Conservation (phyloP, 1,140 invertebrate genomes). For the Mercenaria mercenaria region DNA sequence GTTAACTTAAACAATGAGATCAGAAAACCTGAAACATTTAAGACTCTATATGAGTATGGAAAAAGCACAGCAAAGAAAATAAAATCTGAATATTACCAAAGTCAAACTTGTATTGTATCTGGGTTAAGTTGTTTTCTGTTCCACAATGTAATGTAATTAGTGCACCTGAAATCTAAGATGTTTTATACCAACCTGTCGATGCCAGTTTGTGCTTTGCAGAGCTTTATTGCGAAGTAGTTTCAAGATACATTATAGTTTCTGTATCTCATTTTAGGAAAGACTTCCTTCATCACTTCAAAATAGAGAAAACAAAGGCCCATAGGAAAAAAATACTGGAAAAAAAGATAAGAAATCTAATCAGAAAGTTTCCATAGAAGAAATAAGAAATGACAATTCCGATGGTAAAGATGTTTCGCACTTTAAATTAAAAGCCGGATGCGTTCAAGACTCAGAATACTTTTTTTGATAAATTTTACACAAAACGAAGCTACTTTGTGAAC, state of each 20-base stretch:
- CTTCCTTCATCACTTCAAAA: background rate
- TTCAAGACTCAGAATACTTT: background rate
- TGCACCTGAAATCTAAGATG: too few species aligned
- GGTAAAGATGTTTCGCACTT: background rate
- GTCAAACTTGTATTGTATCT: background rate
- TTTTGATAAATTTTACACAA: too few species aligned
- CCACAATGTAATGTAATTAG: too few species aligned
- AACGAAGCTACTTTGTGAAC: background rate
- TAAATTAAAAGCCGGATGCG: background rate
- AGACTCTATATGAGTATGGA: background rate
- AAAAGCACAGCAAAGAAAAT: background rate
- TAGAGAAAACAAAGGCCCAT: background rate
- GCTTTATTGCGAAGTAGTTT: too few species aligned
- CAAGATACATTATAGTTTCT: background rate
- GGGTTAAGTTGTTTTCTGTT: background rate
- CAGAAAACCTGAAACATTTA: background rate
- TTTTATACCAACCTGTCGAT: too few species aligned
- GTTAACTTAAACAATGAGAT: background rate
- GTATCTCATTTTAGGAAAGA: slow-evolving; percentile 14
- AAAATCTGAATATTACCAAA: background rate
- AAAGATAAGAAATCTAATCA: background rate
- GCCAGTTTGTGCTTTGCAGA: too few species aligned
- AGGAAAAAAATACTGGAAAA: background rate
- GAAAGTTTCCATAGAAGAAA: background rate
- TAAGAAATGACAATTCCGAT: background rate